Percentiles rank a stretch among this genome's conserved stretches.
Conservation (phyloP, 2,113 vertebrate species). For the Hypomesus transpacificus region DNA sequence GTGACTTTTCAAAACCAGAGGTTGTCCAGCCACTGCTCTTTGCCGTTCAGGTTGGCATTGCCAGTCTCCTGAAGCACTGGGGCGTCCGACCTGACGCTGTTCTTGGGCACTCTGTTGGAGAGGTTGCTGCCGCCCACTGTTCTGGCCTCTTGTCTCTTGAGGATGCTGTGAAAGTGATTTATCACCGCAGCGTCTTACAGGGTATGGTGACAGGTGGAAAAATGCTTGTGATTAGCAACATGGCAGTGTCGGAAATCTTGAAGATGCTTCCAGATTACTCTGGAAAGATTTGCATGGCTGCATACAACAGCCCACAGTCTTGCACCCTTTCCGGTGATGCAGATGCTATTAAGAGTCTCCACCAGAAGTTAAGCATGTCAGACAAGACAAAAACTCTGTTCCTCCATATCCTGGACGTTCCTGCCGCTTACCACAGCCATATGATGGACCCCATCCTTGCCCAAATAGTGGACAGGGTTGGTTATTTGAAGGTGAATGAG, state of each 20-base stretch:
- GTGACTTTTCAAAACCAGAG: slow-evolving; percentile 65
- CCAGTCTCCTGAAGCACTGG: slow-evolving; percentile 75
- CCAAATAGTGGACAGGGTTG: slow-evolving; percentile 65
- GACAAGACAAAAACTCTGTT: slow-evolving; percentile 70
- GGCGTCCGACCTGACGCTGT: slow-evolving; percentile 74
- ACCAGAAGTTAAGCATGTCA: slow-evolving; percentile 61
- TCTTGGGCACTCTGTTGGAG: slow-evolving; percentile 83
- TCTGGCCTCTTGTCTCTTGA: slow-evolving; percentile 81
- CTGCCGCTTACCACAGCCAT: slow-evolving; percentile 82
- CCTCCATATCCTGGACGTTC: slow-evolving; percentile 73
- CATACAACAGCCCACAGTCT: slow-evolving; percentile 79
- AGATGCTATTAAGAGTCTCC: slow-evolving; percentile 58
- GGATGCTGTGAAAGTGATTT: slow-evolving; percentile 80
- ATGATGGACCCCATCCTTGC: slow-evolving; percentile 80
- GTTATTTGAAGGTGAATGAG: slow-evolving; percentile 54
- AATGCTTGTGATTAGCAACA: slow-evolving; percentile 83
- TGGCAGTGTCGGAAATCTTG: slow-evolving; percentile 70
- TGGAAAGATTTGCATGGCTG: slow-evolving; percentile 74
- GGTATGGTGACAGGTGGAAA: slow-evolving; percentile 72
- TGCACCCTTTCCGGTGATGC: slow-evolving; percentile 2
- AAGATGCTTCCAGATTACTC: slow-evolving; percentile 63
- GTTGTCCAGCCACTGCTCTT: slow-evolving; percentile 80
- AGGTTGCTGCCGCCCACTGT: slow-evolving; percentile 82
- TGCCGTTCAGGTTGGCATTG: slow-evolving; percentile 78
- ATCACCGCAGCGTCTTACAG: slow-evolving; percentile 78